Percentiles rank a stretch among this genome's conserved stretches.
Conservation (phyloP, 1,140 invertebrate species). For the Pachyrhynchus sulphureomaculatus region DNA sequence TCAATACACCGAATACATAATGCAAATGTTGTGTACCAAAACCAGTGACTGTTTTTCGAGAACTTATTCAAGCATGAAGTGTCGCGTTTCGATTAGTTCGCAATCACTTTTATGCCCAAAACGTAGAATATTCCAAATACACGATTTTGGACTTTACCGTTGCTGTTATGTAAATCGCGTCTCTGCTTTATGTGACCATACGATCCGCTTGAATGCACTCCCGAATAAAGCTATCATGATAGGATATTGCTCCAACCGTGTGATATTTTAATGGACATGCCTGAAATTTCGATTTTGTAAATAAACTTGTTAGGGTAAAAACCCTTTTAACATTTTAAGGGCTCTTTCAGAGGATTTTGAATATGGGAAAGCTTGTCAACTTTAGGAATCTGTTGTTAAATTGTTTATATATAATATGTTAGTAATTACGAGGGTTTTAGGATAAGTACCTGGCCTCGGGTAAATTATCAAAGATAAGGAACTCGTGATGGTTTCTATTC, state of each 20-base stretch:
- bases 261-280: conserved; percentile 27
- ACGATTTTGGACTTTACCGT: conserved; percentile 25
- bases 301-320: conserved; percentile 15
- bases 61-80: no score
- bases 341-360: no score
- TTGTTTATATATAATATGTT: no score
- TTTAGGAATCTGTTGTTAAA: no score
- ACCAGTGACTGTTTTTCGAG: no score
- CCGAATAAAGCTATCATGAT: conserved; percentile 14
- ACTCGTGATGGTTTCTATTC: no score
- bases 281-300: conserved; percentile 20
- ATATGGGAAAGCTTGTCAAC: no score
- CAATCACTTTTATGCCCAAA: conserved; percentile 11
- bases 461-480: no score
- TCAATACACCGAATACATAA: no score
- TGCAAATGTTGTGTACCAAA: no score
- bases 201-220: conserved; percentile 22
- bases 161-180: conserved; percentile 13
- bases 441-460: no score
- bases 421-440: no score
- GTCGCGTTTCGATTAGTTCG: neutral
- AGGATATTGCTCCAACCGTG: conserved; percentile 17
- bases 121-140: conserved; percentile 21
- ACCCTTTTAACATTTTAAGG: conserved; percentile 10
- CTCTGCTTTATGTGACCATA: conserved; percentile 15